A percentile compares a stretch with the other conserved stretches of the same genome.
Evolutionary conservation across 2,113 vertebrate genomes (phyloP).

Genomic region (Sakesphorus luctuosus): DNA sequence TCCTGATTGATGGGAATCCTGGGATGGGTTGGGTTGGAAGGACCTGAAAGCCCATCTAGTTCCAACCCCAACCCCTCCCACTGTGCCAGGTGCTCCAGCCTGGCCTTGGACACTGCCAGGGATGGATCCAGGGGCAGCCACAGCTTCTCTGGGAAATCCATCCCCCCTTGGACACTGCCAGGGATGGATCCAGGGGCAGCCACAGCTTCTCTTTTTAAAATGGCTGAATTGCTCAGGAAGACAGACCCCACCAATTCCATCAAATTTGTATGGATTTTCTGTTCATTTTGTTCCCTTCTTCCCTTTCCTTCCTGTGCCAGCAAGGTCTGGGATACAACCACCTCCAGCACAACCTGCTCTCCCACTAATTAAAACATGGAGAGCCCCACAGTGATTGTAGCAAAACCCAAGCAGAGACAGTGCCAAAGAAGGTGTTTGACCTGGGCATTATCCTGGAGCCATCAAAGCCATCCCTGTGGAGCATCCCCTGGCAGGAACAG

Average conservation of each 20-base stretch:
- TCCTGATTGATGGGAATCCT: too few relatives aligned
- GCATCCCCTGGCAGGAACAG: too few relatives aligned
- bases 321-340: background rate
- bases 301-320: background rate
- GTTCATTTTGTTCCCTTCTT: accelerated
- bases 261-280: accelerated
- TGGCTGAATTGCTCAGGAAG: too few relatives aligned
- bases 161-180: background rate
- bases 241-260: accelerated
- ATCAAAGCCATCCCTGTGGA: background rate
- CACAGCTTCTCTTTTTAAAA: background rate
- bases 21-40: too few relatives aligned
- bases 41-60: too few relatives aligned
- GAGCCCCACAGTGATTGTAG: accelerated
- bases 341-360: background rate
- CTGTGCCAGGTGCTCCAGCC: too few relatives aligned
- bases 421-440: accelerated
- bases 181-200: background rate
- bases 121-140: too few relatives aligned
- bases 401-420: accelerated
- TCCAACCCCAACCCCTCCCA: too few relatives aligned
- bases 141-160: too few relatives aligned
- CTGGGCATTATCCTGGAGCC: background rate
- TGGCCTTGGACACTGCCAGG: too few relatives aligned
- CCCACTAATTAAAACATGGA: accelerated